A percentile compares a stretch with the other conserved stretches of the same genome.
Evolutionary conservation across 2,113 vertebrate species (phyloP).

Genomic region (Aegotheles bennettii): DNA sequence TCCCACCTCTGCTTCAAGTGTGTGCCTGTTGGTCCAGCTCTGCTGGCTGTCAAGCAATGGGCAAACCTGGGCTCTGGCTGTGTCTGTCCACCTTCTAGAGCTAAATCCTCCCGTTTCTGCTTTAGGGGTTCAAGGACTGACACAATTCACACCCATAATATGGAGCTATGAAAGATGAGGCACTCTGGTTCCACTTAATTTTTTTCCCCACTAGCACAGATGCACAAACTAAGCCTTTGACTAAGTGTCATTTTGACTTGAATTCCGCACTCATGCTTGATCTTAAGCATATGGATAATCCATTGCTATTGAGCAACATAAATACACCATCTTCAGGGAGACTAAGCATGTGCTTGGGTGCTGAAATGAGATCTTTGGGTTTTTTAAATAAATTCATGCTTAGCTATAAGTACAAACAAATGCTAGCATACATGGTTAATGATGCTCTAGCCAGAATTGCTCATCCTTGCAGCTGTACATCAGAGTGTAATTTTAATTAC

Average conservation of each 20-base stretch:
- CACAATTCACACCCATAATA: background rate
- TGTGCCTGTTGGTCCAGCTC: background rate
- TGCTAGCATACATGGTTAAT: background rate
- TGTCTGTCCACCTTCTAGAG: background rate
- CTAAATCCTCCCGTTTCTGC: background rate
- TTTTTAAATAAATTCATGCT: conserved; percentile 7
- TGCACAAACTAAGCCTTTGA: background rate
- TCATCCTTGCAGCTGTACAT: conserved; percentile 47
- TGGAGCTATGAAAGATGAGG: background rate
- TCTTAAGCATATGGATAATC: background rate
- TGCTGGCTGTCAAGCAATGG: background rate
- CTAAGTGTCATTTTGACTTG: background rate
- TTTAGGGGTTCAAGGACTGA: background rate
- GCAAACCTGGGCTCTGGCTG: background rate
- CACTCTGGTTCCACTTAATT: background rate
- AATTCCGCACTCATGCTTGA: background rate
- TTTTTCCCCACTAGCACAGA: background rate
- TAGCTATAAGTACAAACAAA: conserved; percentile 34
- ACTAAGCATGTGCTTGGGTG: background rate
- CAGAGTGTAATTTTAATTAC: conserved; percentile 54
- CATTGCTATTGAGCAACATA: background rate
- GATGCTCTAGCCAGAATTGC: conserved; percentile 17
- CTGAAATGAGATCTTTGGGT: background rate
- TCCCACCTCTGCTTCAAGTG: background rate
- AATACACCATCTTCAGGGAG: background rate